These are phyloP conservation scores for Cirrhinus mrigala DNA, from an alignment of 2,797 vertebrate species.

Conservation along the genomic window DNA sequence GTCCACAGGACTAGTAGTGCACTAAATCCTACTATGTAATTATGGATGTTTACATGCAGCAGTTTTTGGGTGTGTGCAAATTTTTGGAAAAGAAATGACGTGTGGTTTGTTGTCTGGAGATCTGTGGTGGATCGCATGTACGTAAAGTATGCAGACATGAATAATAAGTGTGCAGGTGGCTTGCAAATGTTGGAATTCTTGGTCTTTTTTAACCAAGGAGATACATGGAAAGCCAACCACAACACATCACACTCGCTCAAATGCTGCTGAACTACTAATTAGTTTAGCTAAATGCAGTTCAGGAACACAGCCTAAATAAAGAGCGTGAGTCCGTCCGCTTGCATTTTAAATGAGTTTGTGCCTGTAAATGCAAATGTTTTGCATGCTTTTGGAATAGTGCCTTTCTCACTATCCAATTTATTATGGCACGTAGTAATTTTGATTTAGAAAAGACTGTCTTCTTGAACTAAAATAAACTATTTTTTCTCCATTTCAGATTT, in stretches of 20 bases:
- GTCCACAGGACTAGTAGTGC: background rate
- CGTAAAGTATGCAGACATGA: conserved; percentile 58
- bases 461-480: background rate
- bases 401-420: background rate
- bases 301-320: conserved; percentile 13
- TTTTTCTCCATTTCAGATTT: conserved; percentile 13
- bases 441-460: background rate
- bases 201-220: background rate
- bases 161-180: conserved; percentile 11
- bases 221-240: conserved; percentile 14
- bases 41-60: conserved; percentile 30
- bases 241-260: conserved; percentile 61
- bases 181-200: conserved; percentile 8
- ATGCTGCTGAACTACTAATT: conserved; percentile 64
- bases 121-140: conserved; percentile 35
- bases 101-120: conserved; percentile 28
- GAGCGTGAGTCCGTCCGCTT: background rate
- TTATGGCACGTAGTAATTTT: background rate
- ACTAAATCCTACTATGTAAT: conserved; percentile 10
- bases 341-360: conserved; percentile 23
- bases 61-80: background rate
- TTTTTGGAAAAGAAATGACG: background rate
- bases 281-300: conserved; percentile 63
- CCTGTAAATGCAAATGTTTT: background rate
- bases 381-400: background rate